Base-by-base conservation (phyloP, 2,888 invertebrate genomes). In the Drosophila mimetica region DNA sequence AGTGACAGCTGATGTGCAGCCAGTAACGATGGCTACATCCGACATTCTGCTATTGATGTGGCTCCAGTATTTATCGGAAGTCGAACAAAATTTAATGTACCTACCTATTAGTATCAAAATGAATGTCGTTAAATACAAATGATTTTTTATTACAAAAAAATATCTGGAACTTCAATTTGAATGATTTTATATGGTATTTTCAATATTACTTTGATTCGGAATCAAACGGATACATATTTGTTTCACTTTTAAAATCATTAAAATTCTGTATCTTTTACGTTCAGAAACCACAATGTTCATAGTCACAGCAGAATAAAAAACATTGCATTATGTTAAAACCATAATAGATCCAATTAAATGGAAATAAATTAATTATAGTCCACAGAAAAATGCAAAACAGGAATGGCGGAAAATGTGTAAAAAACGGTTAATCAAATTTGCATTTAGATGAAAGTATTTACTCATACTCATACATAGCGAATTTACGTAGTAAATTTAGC, bases 401-500 rank as follows among this genome's bases (percentile, higher is more conserved):
- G 54, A 39, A 61, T 46, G 32, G 41, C 46, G 47, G 30, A 46
- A 42, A 58, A 63, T 7, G 46, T 41, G 44, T 55, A 53, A 52
- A 73, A 74, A 67, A 77, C 73, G 79, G 89, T 89, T 89, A 84
- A 89, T 89, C 89, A 88, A 86, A 84, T 88, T 88, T 89, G 84
- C 82, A 89, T 88, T 84, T 88, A 86, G 79, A 72, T 72, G 75
- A 79, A 72, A 75, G 64, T 77, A 75, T 74, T 79, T 74, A 71
- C 69, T 54, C 57, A 74, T 44, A 75, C 22, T 47, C 30, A 55
- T 52, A 73, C 59, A 67, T 76, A 79, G 86, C 79, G 79, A 86
- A 81, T 87, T 88, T 89, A 89, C 89, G 72, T 75, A 86, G 83
- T 78, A 87, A 87, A 87, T 81, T 80, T 79, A 73, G 75, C 76